Evolutionary conservation across 2,113 vertebrate species (phyloP), one percentile per base, ranked within the genome.

Genomic region (Falco punctatus): DNA sequence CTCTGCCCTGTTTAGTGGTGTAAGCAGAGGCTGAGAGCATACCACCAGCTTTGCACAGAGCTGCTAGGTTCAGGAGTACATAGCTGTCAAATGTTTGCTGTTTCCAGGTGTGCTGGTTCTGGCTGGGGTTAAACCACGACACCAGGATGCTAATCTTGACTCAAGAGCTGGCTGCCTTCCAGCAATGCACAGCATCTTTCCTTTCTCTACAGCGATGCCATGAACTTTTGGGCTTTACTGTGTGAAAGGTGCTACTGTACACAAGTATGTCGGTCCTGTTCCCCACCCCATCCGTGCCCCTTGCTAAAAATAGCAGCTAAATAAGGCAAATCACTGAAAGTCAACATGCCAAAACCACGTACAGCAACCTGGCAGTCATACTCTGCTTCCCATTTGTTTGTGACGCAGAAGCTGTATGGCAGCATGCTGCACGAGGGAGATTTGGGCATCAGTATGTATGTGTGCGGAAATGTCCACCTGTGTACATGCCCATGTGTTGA

Each of bases 61-160:
- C 86, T 71, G 0, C 73, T n/a, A 66, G 77, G 19, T 52, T 78
- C 73, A 79, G 86, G 48, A 75, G 18, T 14, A 67, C 0, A 1
- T 69, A 95, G 83, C 77, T 92, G 91, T 80, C 83, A 35, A 35
- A 10, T 11, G 35, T 92, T 79, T 73, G 78, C 87, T 75, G 66
- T 87, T 94, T 95, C 86, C 77, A 91, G 42, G 42, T 42, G 42
- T 42, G 42, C 42, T 42, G 42, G 42, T 42, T 42, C 14, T 42
- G 42, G 42, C 42, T 42, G 42, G 42, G 42, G 42, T 42, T 42
- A 42, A 42, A 42, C 11, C 42, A 42, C 14, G 11, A 42, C 42
- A 42, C 42, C 42, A 42, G 77, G 81, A 85, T 59, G 87, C 66
- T 85, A 62, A 90, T 96, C 94, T 86, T 90, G 73, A 80, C 78